Conservation (phyloP, 2,888 invertebrate genomes). For the Elaeidobius kamerunicus region DNA sequence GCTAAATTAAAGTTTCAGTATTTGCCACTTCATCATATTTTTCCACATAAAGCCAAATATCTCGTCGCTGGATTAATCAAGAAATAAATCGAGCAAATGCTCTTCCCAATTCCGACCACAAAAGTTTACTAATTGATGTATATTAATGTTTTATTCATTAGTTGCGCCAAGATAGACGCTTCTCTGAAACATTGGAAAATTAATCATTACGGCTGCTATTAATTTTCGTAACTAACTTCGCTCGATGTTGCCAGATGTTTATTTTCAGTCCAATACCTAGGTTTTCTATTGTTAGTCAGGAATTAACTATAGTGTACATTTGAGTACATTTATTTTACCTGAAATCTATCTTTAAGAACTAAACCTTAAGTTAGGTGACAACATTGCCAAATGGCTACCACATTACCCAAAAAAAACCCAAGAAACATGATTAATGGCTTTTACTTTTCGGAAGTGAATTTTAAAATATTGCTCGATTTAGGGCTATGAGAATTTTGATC, state of each 20-base stretch:
- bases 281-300: neutral
- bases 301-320: too few species aligned
- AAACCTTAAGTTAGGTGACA: too few species aligned
- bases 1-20: too few species aligned
- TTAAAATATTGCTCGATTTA: constrained; percentile 22
- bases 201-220: constrained; percentile 26
- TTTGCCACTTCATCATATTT: too few species aligned
- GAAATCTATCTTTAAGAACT: too few species aligned
- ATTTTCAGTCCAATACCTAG: neutral
- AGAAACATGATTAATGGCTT: constrained; percentile 24
- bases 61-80: neutral
- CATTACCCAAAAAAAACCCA: neutral
- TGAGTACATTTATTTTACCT: too few species aligned
- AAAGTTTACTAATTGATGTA: constrained; percentile 28
- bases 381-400: neutral
- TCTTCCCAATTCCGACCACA: constrained; percentile 5
- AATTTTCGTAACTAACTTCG: constrained; percentile 19
- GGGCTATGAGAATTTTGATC: constrained; percentile 18
- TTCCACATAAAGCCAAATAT: too few species aligned
- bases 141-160: constrained; percentile 31
- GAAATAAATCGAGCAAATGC: constrained; percentile 14
- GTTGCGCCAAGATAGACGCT: constrained; percentile 12
- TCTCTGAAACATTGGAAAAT: constrained; percentile 25
- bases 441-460: constrained; percentile 24
- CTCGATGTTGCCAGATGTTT: constrained; percentile 5